Evolutionary conservation across 2,888 invertebrate genomes (phyloP).

Genomic region (Folsomia manolachei): DNA sequence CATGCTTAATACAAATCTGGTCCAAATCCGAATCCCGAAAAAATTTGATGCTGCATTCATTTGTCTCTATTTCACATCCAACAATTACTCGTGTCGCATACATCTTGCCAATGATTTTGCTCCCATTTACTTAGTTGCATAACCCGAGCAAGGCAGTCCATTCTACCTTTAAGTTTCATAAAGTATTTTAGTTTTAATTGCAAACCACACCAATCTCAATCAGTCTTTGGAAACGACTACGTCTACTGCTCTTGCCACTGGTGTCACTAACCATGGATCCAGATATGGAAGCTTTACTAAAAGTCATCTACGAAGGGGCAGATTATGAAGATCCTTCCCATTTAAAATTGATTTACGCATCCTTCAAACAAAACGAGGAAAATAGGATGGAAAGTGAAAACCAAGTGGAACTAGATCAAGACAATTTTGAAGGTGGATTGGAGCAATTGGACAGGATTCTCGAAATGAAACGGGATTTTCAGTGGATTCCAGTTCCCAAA

Average conservation of each 20-base stretch:
- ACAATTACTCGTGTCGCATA: too few relatives aligned
- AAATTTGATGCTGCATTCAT: too few relatives aligned
- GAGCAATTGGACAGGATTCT: constrained; percentile 23
- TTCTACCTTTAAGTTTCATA: too few relatives aligned
- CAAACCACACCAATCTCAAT: too few relatives aligned
- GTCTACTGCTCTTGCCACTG: too few relatives aligned
- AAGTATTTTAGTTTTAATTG: too few relatives aligned
- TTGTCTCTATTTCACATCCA: too few relatives aligned
- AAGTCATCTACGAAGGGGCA: background rate
- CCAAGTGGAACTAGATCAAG: background rate
- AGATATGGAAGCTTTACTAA: background rate
- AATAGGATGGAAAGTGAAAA: background rate
- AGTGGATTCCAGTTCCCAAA: constrained; percentile 30
- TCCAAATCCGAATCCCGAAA: too few relatives aligned
- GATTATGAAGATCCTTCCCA: constrained; percentile 3
- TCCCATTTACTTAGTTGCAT: too few relatives aligned
- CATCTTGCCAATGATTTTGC: too few relatives aligned
- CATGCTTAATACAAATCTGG: background rate
- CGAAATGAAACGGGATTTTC: constrained; percentile 24
- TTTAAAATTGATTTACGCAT: background rate
- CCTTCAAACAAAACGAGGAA: background rate
- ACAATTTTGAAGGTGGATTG: background rate
- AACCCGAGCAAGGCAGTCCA: background rate
- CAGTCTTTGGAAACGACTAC: too few relatives aligned
- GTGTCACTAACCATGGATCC: background rate